Evolutionary conservation across 2,113 vertebrate species (phyloP).

Genomic region (Apus apus): DNA sequence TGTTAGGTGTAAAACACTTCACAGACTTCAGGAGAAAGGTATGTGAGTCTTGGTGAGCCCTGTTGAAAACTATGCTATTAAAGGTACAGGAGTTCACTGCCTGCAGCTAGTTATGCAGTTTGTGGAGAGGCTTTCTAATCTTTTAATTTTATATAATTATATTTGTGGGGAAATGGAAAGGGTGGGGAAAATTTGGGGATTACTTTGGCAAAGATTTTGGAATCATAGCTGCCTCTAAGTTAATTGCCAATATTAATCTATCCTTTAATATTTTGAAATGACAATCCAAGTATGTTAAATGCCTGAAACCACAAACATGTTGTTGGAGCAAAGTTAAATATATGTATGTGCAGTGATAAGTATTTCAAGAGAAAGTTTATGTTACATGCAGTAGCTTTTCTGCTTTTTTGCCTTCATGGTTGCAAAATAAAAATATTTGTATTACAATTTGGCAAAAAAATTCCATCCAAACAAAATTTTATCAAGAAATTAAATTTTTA

Average conservation of each 20-base stretch:
- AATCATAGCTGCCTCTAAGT: constrained; percentile 29
- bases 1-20: constrained; percentile 52
- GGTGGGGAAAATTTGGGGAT: constrained; percentile 48
- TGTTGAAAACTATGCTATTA: constrained; percentile 47
- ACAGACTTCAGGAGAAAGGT: constrained; percentile 57
- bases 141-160: constrained; percentile 75
- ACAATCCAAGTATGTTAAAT: constrained; percentile 26
- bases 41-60: not conserved
- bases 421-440: not conserved
- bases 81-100: constrained; percentile 54
- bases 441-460: not conserved
- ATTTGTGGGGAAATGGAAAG: constrained; percentile 46
- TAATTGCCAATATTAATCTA: constrained; percentile 44
- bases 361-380: not conserved
- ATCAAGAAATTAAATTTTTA: not conserved
- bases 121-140: constrained; percentile 71
- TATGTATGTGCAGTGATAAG: not conserved
- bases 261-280: constrained; percentile 16
- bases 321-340: not conserved
- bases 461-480: not conserved
- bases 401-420: not conserved
- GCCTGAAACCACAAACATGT: constrained; percentile 41
- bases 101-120: constrained; percentile 70
- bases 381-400: not conserved
- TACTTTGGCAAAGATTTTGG: constrained; percentile 50